Conservation (phyloP, 2,888 invertebrate genomes). For the Pandemis heparana region DNA sequence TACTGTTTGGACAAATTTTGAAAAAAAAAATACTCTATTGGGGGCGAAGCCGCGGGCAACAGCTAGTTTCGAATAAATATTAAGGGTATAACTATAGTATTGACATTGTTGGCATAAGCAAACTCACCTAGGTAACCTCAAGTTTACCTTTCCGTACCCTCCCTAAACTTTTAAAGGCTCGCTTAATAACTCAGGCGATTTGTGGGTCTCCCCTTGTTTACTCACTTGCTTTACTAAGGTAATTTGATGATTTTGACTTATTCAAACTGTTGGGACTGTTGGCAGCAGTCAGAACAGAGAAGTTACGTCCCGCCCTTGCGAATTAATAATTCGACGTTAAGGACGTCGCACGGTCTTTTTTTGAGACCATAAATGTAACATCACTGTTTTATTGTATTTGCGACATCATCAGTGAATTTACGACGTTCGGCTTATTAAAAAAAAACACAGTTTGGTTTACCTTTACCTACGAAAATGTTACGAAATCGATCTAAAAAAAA, state of each 20-base stretch:
- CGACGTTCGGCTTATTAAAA: too few relatives aligned
- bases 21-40: too few relatives aligned
- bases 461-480: too few relatives aligned
- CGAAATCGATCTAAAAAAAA: too few relatives aligned
- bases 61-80: not conserved
- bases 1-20: too few relatives aligned
- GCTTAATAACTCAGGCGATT: conserved; percentile 83
- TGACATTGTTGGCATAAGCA: conserved; percentile 76
- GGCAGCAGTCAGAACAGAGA: conserved; percentile 52
- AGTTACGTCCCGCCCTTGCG: conserved; percentile 52
- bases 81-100: conserved; percentile 52
- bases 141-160: conserved; percentile 80
- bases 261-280: conserved; percentile 73
- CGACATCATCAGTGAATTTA: too few relatives aligned
- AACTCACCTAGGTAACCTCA: conserved; percentile 72
- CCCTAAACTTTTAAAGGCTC: conserved; percentile 82
- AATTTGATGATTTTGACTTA: conserved; percentile 85
- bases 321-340: conserved; percentile 54
- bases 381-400: too few relatives aligned
- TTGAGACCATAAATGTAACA: too few relatives aligned
- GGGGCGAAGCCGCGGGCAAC: not conserved
- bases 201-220: conserved; percentile 81
- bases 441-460: too few relatives aligned
- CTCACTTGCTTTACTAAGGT: conserved; percentile 79
- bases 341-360: not conserved